A percentile compares a stretch with the other conserved stretches of the same genome.
Conservation (phyloP, 2,113 vertebrate species). For the Oceanodroma tethys region DNA sequence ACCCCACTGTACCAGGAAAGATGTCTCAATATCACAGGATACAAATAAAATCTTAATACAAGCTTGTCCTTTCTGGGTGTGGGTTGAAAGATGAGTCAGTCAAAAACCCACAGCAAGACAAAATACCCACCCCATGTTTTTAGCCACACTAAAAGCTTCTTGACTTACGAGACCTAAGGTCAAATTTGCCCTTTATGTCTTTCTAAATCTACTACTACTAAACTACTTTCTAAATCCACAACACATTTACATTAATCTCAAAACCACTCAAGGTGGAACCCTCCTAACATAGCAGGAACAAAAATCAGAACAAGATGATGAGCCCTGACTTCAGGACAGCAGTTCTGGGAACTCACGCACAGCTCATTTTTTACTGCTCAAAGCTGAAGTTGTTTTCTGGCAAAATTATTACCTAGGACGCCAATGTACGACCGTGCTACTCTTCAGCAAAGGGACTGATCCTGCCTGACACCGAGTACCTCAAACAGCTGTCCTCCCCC, state of each 20-base stretch:
- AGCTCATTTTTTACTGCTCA: neutral
- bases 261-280: neutral
- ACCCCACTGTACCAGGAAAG: neutral
- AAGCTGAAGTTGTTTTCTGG: neutral
- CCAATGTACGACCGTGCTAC: fast-evolving
- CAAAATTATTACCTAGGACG: neutral
- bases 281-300: neutral
- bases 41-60: neutral
- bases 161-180: neutral
- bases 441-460: neutral
- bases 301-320: neutral
- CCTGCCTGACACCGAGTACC: neutral
- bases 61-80: neutral
- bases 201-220: neutral
- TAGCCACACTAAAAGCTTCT: neutral
- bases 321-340: neutral
- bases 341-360: neutral
- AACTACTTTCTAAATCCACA: neutral
- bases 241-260: neutral
- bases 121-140: neutral
- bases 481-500: neutral
- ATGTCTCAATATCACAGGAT: neutral
- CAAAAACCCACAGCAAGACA: neutral
- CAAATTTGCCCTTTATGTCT: neutral
- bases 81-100: neutral